phyloP scores from a whole-genome alignment of 2,797 vertebrate genomes.

The Rhodeus uyekii region DNA sequence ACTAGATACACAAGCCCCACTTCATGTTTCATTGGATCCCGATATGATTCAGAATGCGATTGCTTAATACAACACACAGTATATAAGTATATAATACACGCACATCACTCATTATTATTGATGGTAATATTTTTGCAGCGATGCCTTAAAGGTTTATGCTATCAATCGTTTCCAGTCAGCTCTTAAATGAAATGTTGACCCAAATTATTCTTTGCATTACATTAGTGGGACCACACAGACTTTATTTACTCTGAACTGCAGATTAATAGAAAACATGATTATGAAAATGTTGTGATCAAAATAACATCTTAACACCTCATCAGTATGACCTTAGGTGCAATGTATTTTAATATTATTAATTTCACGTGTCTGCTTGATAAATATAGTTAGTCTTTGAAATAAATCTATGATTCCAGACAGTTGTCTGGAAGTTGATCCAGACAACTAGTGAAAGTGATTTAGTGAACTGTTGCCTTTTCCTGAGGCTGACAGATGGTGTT shows the following conservation, averaged over 20 bases:
- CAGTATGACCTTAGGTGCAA: no score
- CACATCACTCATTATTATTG: slow-evolving; percentile 66
- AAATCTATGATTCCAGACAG: neutral
- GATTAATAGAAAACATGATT: neutral
- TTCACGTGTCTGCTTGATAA: no score
- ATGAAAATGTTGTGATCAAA: no score
- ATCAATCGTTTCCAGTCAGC: slow-evolving; percentile 41
- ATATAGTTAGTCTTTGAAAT: no score
- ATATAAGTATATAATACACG: slow-evolving; percentile 27
- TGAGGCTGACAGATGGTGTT: no score
- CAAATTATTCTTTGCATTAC: slow-evolving; percentile 55
- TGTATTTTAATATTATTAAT: no score
- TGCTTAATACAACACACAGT: slow-evolving; percentile 21
- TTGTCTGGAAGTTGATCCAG: no score
- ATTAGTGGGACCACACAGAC: neutral
- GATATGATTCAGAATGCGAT: no score
- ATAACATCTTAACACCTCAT: no score
- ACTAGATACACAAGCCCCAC: no score
- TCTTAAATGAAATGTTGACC: slow-evolving; percentile 49
- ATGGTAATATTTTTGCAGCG: slow-evolving; percentile 40
- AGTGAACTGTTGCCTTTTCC: neutral
- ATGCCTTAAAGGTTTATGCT: no score
- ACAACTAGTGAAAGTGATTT: neutral
- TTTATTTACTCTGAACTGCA: neutral
- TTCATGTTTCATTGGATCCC: no score